Evolutionary conservation across 2,797 vertebrate genomes (phyloP), one percentile per base, ranked within the genome.

Genomic region (Buceros bicornis): DNA sequence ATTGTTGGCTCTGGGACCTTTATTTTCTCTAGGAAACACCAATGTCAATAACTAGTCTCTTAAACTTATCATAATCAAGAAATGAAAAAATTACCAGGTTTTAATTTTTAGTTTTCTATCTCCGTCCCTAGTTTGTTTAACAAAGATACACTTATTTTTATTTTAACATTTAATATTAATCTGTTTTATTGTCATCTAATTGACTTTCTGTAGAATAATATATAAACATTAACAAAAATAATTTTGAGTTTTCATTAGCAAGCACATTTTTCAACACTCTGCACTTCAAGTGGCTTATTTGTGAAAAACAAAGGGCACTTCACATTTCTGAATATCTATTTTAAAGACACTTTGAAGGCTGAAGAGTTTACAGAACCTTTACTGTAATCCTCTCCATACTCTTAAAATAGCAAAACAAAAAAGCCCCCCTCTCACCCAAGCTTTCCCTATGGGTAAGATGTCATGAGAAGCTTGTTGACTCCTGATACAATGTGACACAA

Each of bases 401-500:
- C 86, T 73, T 87, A 85, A 95, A 94, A 82, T 37, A 95, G 43
- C 16, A 66, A 82, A 91, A 9, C 31, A 72, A 91, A 93, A 42
- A 51, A 69, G 81, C 29, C 9, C 10, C 33, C 8, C 62, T 93
- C 67, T 60, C 90, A 84, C 58, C 53, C 67, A 82, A 82, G 43
- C 20, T 84, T 94, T 83, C 94, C 90, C 93, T 87, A 3, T 90
- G 93, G 89, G 72, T 51, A 47, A 58, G 72, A 72, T 91, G 82
- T 93, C 82, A 86, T 25, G 35, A 90, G 37, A 66, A 90, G 86
- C 90, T 81, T 82, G 73, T 86, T 90, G 85, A 87, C 17, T 95
- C 35, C n/a, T 91, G 87, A 94, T 89, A 54, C 28, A 53, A 76
- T 67, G 66, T 94, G 96, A 95, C 94, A 93, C 66, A n/a, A 29